Evolutionary conservation across 2,797 vertebrate species (phyloP).

Genomic region (Carcharodon carcharias): DNA sequence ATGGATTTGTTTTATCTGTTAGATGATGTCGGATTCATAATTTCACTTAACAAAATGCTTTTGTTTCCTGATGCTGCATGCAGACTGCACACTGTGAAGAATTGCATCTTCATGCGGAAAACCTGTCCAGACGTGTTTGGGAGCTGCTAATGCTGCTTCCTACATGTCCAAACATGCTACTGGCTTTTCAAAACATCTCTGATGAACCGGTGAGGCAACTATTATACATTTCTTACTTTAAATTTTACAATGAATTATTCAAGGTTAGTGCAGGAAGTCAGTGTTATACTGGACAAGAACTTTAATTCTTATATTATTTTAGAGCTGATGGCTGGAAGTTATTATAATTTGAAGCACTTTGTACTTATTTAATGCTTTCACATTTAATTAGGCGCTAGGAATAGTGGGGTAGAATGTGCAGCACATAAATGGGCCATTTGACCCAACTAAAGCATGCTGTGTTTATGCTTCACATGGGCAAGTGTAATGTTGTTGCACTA

Average conservation of each 20-base stretch:
- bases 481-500: neutral
- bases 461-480: neutral
- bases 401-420: neutral
- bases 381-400: neutral
- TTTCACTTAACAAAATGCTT: neutral
- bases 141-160: slow-evolving; percentile 95
- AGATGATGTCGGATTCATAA: neutral
- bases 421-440: neutral
- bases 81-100: slow-evolving; percentile 87
- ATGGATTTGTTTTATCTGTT: neutral
- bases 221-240: neutral
- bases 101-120: slow-evolving; percentile 94
- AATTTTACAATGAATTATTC: neutral
- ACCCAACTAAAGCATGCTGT: neutral
- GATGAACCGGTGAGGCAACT: slow-evolving; percentile 75
- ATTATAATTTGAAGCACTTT: neutral
- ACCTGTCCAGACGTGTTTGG: slow-evolving; percentile 92
- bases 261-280: neutral
- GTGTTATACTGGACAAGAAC: neutral
- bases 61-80: slow-evolving; percentile 39
- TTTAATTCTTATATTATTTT: neutral
- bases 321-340: neutral
- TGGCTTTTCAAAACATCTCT: slow-evolving; percentile 94
- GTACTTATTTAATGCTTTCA: neutral
- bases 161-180: slow-evolving; percentile 96